These are phyloP conservation scores for Pollicipes pollicipes DNA, from an alignment of 1,140 invertebrate genomes.

Conservation along the genomic window DNA sequence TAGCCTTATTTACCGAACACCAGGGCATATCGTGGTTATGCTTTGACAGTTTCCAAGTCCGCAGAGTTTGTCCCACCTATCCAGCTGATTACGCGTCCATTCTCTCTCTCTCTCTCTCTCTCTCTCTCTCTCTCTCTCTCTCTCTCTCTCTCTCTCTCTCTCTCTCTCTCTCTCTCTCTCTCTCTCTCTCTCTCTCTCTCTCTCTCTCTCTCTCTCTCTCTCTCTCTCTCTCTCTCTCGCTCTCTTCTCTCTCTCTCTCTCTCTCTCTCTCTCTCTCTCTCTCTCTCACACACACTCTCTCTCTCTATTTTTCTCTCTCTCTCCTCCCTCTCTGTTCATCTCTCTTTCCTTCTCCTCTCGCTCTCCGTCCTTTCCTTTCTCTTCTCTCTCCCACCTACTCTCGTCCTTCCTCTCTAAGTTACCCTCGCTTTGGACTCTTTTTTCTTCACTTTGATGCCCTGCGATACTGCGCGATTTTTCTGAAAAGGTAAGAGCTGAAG, in stretches of 20 bases:
- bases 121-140: background rate
- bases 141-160: background rate
- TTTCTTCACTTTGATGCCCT: too few species aligned
- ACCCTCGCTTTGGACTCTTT: too few species aligned
- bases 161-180: constrained; percentile 8
- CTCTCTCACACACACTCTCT: constrained; percentile 9
- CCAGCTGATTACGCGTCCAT: too few species aligned
- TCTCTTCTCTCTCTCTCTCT: constrained; percentile 8
- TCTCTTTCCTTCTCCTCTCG: constrained; percentile 10
- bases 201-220: background rate
- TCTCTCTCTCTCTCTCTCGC: constrained; percentile 10
- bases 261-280: constrained; percentile 12
- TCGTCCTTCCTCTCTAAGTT: too few species aligned
- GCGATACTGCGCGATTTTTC: too few species aligned
- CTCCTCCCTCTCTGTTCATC: constrained; percentile 9
- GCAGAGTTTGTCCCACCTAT: too few species aligned
- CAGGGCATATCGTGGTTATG: too few species aligned
- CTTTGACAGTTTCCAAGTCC: too few species aligned
- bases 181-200: constrained; percentile 6
- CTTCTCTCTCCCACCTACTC: background rate
- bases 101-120: background rate
- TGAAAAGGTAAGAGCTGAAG: too few species aligned
- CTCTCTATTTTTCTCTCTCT: constrained; percentile 1
- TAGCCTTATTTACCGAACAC: too few species aligned
- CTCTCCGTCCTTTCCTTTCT: background rate